Evolutionary conservation across 30 jellyfish, hydroid and myxozoan species (phyloP).

Genomic region (Hydractinia echinata): DNA sequence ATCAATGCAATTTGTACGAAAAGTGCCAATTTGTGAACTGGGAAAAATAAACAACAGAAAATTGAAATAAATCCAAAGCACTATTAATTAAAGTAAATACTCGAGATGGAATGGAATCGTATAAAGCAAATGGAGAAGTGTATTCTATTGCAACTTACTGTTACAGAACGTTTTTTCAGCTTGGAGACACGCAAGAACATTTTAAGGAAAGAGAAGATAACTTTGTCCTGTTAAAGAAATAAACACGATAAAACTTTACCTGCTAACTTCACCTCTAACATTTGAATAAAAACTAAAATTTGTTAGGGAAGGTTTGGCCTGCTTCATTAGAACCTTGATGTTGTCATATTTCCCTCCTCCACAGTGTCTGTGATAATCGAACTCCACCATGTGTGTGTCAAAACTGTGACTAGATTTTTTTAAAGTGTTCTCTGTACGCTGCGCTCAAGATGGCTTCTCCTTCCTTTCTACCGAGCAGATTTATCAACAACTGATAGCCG

Average conservation of each 20-base stretch:
- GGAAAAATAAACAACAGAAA: neutral
- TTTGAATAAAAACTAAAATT: constrained; percentile 61
- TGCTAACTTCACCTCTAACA: constrained; percentile 45
- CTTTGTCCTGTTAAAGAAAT: too few species aligned
- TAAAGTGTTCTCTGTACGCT: constrained; percentile 68
- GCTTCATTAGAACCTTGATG: constrained; percentile 52
- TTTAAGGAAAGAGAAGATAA: too few species aligned
- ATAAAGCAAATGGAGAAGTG: too few species aligned
- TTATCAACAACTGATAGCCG: constrained; percentile 87
- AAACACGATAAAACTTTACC: constrained; percentile 31
- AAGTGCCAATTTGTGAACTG: constrained; percentile 91
- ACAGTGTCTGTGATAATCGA: constrained; percentile 85
- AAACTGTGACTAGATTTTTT: constrained; percentile 80
- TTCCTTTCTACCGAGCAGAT: constrained; percentile 82
- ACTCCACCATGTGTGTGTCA: constrained; percentile 82
- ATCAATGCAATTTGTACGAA: constrained; percentile 91
- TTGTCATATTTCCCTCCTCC: constrained; percentile 87
- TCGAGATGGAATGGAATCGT: too few species aligned
- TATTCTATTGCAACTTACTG: too few species aligned
- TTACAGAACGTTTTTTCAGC: too few species aligned
- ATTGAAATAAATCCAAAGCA: neutral
- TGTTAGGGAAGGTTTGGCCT: constrained; percentile 83
- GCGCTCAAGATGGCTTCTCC: constrained; percentile 51
- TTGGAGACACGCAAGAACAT: too few species aligned
- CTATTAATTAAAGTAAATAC: too few species aligned